These are phyloP conservation scores for Dunckerocampus dactyliophorus DNA, from an alignment of 2,113 vertebrate species.

Conservation along the genomic window DNA sequence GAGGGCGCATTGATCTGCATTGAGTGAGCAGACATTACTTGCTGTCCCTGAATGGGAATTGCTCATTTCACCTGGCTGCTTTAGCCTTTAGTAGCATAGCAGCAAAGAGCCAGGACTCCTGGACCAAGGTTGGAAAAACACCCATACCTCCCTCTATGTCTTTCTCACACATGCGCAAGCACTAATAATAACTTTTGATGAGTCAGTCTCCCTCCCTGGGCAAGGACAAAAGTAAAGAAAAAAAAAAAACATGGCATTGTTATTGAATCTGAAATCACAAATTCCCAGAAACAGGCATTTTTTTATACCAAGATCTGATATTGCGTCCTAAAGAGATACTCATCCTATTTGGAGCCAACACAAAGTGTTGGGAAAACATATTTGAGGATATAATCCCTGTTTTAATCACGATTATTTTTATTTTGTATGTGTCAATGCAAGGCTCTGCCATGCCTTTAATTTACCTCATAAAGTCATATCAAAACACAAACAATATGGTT, in stretches of 20 bases:
- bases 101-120: conserved; percentile 47
- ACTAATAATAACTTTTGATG: conserved; percentile 62
- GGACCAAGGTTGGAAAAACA: conserved; percentile 43
- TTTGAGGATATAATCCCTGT: neutral
- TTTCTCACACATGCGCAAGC: conserved; percentile 18
- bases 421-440: no score
- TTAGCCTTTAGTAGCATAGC: conserved; percentile 35
- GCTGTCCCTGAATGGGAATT: conserved; percentile 65
- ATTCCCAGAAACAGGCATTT: conserved; percentile 56
- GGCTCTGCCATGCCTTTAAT: no score
- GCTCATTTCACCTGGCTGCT: conserved; percentile 66
- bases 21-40: conserved; percentile 65
- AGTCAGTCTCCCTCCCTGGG: conserved; percentile 62
- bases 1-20: conserved; percentile 64
- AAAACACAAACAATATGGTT: no score
- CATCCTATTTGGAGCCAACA: conserved; percentile 7
- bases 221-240: conserved; percentile 50
- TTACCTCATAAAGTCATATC: no score
- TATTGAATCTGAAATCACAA: conserved; percentile 66
- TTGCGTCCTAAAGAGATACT: conserved; percentile 33
- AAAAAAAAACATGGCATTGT: conserved; percentile 46
- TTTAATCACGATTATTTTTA: no score
- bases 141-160: neutral
- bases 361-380: neutral
- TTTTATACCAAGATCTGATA: conserved; percentile 30